phyloP scores from a whole-genome alignment of 2,797 vertebrate species.

The Emydoidea blandingii region DNA sequence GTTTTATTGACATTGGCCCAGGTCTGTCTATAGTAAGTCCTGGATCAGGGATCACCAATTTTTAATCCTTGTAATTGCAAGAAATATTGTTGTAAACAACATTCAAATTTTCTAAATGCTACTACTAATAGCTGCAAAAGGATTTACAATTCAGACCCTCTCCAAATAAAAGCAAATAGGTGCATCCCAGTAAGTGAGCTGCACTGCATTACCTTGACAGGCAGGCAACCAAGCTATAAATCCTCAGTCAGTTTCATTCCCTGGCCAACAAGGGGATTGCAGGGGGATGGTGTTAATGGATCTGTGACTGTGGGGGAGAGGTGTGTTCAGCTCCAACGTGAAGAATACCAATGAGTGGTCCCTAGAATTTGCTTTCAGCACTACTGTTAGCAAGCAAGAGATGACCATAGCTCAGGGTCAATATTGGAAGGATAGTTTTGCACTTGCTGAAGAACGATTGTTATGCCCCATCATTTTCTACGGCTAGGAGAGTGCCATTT shows the following conservation, averaged over 20 bases:
- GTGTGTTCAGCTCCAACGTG: background rate
- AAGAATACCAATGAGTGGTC: background rate
- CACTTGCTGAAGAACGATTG: background rate
- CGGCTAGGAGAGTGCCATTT: background rate
- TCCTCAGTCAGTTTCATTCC: background rate
- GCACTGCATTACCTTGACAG: too few species aligned
- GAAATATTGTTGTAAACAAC: too few species aligned
- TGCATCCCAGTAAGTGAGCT: too few species aligned
- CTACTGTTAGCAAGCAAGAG: background rate
- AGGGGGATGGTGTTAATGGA: fast-evolving
- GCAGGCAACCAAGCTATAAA: too few species aligned
- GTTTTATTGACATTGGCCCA: too few species aligned
- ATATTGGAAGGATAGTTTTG: background rate
- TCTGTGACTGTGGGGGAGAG: background rate
- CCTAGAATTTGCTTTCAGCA: background rate
- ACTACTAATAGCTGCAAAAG: too few species aligned
- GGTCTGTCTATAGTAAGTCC: too few species aligned
- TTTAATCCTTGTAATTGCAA: too few species aligned
- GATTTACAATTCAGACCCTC: too few species aligned
- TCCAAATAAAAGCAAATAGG: too few species aligned
- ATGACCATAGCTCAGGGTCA: background rate
- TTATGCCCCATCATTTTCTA: background rate
- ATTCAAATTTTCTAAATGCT: too few species aligned
- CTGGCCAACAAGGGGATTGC: background rate
- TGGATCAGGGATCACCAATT: too few species aligned